Percentiles rank a stretch among this genome's conserved stretches.
phyloP scores from a whole-genome alignment of 2,888 invertebrate species.

The Clunio marinus region DNA sequence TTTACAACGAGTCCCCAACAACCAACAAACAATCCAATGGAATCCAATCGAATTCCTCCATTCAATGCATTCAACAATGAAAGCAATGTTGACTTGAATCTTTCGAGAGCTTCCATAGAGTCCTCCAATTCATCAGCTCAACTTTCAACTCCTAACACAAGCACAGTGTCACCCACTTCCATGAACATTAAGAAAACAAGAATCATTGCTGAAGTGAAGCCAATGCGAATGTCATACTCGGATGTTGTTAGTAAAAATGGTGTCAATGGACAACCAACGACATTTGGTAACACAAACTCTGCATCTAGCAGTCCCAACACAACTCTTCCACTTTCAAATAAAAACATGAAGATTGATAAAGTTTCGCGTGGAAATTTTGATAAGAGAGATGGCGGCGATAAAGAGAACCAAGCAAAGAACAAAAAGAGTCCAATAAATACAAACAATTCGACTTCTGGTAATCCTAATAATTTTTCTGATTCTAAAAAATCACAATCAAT shows the following conservation, averaged over 20 bases:
- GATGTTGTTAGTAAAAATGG: slow-evolving; percentile 72
- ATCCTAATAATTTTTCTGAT: background rate
- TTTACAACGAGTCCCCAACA: background rate
- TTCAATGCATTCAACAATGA: too few relatives aligned
- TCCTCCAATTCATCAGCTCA: background rate
- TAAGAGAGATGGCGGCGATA: slow-evolving; percentile 47
- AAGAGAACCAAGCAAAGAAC: slow-evolving; percentile 41
- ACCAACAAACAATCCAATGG: too few relatives aligned
- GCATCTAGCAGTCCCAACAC: slow-evolving; percentile 27
- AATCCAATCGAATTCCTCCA: too few relatives aligned
- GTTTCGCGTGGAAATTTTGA: slow-evolving; percentile 45
- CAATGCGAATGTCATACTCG: slow-evolving; percentile 81
- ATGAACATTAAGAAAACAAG: slow-evolving; percentile 51
- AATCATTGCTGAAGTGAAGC: slow-evolving; percentile 79
- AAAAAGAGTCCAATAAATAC: slow-evolving; percentile 45
- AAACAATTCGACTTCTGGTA: background rate
- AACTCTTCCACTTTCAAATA: slow-evolving; percentile 39
- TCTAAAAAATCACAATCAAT: background rate
- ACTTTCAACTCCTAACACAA: background rate
- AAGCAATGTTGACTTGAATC: too few relatives aligned
- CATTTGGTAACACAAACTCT: background rate
- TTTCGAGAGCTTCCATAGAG: background rate
- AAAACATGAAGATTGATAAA: slow-evolving; percentile 50
- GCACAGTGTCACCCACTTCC: slow-evolving; percentile 42
- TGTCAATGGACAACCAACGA: background rate